Conservation (phyloP, 2,888 invertebrate genomes). For the Schizaphis graminum region DNA sequence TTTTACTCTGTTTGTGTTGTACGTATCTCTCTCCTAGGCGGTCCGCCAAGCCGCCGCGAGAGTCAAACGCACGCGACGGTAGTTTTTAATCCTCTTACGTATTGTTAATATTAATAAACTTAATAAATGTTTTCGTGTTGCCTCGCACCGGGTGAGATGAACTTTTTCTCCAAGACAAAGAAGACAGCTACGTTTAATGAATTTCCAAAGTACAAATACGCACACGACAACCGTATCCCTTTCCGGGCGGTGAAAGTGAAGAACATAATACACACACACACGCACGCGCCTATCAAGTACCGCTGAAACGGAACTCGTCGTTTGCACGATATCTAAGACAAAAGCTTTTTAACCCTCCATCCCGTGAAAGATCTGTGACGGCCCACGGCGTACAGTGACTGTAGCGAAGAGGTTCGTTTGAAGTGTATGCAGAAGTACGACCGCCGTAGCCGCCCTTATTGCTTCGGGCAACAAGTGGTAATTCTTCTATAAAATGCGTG, state of each 20-base stretch:
- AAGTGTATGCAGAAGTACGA: background rate
- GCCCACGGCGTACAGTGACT: background rate
- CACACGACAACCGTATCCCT: background rate
- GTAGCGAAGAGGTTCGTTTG: background rate
- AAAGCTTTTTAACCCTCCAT: background rate
- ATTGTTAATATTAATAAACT: constrained; percentile 31
- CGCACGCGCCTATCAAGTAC: background rate
- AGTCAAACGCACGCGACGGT: constrained; percentile 47
- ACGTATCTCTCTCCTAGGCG: background rate
- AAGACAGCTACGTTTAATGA: constrained; percentile 25
- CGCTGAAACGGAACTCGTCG: background rate
- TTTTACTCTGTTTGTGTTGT: constrained; percentile 42
- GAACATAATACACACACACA: background rate
- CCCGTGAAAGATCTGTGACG: background rate
- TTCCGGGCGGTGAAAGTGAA: background rate
- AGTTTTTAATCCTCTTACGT: constrained; percentile 48
- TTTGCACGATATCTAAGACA: background rate
- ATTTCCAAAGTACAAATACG: constrained; percentile 31
- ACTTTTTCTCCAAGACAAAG: background rate
- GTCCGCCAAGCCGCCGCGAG: background rate
- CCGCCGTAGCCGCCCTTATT: background rate
- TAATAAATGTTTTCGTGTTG: constrained; percentile 34
- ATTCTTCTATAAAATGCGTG: constrained; percentile 1
- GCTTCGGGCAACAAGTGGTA: constrained; percentile 34
- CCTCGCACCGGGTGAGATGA: background rate